phyloP scores from a whole-genome alignment of 2,888 invertebrate genomes.

The Apodemia zela region DNA sequence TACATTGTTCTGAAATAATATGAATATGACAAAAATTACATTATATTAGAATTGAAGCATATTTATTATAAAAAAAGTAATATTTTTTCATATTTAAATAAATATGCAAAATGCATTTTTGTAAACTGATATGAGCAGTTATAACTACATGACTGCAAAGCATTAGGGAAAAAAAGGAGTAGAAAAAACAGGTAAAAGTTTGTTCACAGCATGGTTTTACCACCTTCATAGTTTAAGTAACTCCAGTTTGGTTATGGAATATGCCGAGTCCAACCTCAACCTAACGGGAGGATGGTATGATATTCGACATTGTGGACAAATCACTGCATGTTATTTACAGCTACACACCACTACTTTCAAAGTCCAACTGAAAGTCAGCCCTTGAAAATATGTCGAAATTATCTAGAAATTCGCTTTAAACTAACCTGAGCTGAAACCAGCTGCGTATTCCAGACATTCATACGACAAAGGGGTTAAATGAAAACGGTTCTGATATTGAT shows the following conservation, averaged over 20 bases:
- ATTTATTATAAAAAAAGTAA: too few relatives aligned
- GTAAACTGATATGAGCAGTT: too few relatives aligned
- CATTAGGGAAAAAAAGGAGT: background rate
- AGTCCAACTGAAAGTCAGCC: constrained; percentile 48
- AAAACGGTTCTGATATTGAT: constrained; percentile 97
- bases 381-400: constrained; percentile 58
- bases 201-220: constrained; percentile 83
- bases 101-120: too few relatives aligned
- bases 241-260: constrained; percentile 88
- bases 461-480: constrained; percentile 98
- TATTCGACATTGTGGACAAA: constrained; percentile 83
- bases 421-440: constrained; percentile 91
- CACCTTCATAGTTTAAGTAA: constrained; percentile 83
- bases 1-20: constrained; percentile 91
- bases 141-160: too few relatives aligned
- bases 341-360: constrained; percentile 68
- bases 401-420: background rate
- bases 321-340: constrained; percentile 73
- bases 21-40: background rate
- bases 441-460: constrained; percentile 97
- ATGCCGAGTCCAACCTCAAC: constrained; percentile 82
- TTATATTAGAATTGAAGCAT: too few relatives aligned
- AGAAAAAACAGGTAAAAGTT: constrained; percentile 27
- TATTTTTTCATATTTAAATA: too few relatives aligned
- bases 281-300: constrained; percentile 72